Evolutionary conservation across 2,888 invertebrate species (phyloP).

Genomic region (Mantis religiosa): DNA sequence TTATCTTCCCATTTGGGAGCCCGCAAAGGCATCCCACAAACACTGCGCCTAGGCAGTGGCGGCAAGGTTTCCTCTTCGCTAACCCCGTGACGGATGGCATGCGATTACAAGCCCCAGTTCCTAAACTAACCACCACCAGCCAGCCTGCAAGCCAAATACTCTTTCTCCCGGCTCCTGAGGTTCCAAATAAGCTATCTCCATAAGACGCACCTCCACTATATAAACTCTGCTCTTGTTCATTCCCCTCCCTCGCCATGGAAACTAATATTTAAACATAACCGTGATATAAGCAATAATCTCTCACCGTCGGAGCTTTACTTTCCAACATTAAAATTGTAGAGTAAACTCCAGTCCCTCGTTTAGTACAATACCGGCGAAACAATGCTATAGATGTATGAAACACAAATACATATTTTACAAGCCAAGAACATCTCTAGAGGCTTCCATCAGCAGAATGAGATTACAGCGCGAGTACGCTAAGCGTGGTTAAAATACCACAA

Average conservation of each 20-base stretch:
- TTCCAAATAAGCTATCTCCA: background rate
- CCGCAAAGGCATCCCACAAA: background rate
- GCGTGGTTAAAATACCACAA: background rate
- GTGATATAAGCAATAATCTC: background rate
- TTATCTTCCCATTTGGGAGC: slow-evolving; percentile 10
- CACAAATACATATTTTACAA: background rate
- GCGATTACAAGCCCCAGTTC: slow-evolving; percentile 7
- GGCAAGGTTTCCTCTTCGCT: background rate
- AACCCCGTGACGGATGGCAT: slow-evolving; percentile 10
- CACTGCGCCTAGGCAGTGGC: background rate
- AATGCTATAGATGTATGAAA: background rate
- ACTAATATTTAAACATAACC: background rate
- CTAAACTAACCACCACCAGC: background rate
- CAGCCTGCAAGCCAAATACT: background rate
- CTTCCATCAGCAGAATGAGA: background rate
- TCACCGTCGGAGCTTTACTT: background rate
- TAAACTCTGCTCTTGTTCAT: background rate
- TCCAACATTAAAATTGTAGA: background rate
- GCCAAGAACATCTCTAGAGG: background rate
- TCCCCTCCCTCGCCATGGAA: background rate
- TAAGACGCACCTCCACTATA: background rate
- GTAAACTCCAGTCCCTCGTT: background rate
- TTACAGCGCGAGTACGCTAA: background rate
- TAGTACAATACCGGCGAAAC: background rate
- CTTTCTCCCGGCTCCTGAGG: background rate